These are phyloP conservation scores for Hydractinia echinata DNA, from an alignment of 30 jellyfish, hydroid and myxozoan genomes.

Conservation along the genomic window DNA sequence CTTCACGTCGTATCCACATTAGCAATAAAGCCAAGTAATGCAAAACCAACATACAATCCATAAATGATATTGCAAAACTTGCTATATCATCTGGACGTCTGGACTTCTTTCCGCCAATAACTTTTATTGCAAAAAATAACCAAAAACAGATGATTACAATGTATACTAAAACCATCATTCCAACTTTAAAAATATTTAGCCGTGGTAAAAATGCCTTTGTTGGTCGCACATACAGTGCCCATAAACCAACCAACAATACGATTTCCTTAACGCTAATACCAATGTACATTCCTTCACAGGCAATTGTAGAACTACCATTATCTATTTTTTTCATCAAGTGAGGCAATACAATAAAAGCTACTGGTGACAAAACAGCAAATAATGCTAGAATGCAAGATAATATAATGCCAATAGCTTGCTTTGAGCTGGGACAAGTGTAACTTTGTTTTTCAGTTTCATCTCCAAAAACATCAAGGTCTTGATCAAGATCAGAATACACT, in stretches of 20 bases:
- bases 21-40: conserved; percentile 80
- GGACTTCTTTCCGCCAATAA: conserved; percentile 48
- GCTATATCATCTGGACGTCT: conserved; percentile 28
- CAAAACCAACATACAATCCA: conserved; percentile 82
- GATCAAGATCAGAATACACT: conserved; percentile 80
- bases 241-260: conserved; percentile 72
- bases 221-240: conserved; percentile 95
- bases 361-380: conserved; percentile 85
- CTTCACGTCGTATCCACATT: conserved; percentile 82
- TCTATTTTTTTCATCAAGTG: not conserved
- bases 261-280: conserved; percentile 74
- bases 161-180: conserved; percentile 65
- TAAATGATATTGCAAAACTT: conserved; percentile 62
- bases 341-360: conserved; percentile 80
- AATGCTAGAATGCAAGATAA: conserved; percentile 61
- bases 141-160: conserved; percentile 65
- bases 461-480: conserved; percentile 59
- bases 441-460: conserved; percentile 55
- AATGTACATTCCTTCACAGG: conserved; percentile 75
- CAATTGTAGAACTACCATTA: conserved; percentile 39
- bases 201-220: conserved; percentile 73
- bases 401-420: conserved; percentile 64
- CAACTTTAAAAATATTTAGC: conserved; percentile 57
- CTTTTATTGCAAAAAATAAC: conserved; percentile 79
- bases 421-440: conserved; percentile 60